Percentiles rank a stretch among this genome's conserved stretches.
Evolutionary conservation across 92 coral and sea anemone genomes (phyloP).

Genomic region (Actinernus sp.): DNA sequence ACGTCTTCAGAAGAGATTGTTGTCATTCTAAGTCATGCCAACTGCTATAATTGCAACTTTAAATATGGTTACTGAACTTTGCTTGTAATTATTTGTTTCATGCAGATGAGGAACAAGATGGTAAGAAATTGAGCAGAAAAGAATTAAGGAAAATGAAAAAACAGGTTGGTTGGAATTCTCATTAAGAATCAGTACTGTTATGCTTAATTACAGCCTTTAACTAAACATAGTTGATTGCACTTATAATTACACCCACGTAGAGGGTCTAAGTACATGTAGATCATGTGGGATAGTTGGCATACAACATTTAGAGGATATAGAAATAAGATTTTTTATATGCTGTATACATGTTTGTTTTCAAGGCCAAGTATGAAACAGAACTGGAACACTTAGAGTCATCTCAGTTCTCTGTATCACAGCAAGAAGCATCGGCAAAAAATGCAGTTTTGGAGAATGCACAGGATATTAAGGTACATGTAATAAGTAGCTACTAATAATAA

Average conservation of each 20-base stretch:
- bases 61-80: too few species aligned
- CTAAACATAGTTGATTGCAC: too few species aligned
- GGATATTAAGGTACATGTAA: slow-evolving; percentile 83
- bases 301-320: background rate
- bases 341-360: slow-evolving; percentile 4
- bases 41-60: too few species aligned
- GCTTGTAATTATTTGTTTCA: slow-evolving; percentile 1
- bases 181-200: too few species aligned
- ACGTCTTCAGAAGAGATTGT: too few species aligned
- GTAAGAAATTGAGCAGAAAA: slow-evolving; percentile 84
- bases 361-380: slow-evolving; percentile 93
- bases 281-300: background rate
- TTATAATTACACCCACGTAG: too few species aligned
- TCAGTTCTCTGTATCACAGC: slow-evolving; percentile 98
- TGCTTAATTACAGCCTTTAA: too few species aligned
- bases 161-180: slow-evolving; percentile 45
- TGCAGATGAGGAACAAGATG: slow-evolving; percentile 54
- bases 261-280: too few species aligned
- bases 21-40: too few species aligned
- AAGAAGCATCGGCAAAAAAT: slow-evolving; percentile 85
- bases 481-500: background rate
- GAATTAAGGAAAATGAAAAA: slow-evolving; percentile 89
- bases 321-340: background rate
- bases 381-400: slow-evolving; percentile 89
- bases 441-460: slow-evolving; percentile 86